Conservation (phyloP, 2,113 vertebrate species). For the Zosterops lateralis region DNA sequence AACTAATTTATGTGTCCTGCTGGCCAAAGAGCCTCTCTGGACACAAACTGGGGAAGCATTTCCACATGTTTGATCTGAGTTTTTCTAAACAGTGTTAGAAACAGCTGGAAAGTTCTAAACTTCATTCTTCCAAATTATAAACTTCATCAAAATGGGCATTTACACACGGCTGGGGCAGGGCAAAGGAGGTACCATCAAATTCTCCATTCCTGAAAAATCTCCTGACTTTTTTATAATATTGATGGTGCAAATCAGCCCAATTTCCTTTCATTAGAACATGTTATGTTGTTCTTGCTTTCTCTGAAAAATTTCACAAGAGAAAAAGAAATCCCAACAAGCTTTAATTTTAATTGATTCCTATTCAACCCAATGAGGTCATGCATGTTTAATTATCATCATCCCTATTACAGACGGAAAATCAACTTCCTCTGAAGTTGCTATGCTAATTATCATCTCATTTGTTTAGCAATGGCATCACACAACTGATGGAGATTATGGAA, state of each 20-base stretch:
- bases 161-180: neutral
- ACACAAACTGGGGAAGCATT: neutral
- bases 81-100: neutral
- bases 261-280: neutral
- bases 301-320: neutral
- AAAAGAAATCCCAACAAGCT: constrained; percentile 23
- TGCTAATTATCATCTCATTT: constrained; percentile 58
- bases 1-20: neutral
- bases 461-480: constrained; percentile 4
- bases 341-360: constrained; percentile 52
- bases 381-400: constrained; percentile 61
- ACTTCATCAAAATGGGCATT: neutral
- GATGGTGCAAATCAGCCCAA: neutral
- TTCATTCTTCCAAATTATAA: neutral
- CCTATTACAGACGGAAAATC: constrained; percentile 50
- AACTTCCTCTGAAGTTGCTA: constrained; percentile 58
- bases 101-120: neutral
- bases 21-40: neutral
- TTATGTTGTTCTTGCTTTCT: neutral
- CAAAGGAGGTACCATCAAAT: neutral
- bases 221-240: neutral
- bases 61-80: neutral
- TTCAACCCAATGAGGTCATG: constrained; percentile 43
- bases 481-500: neutral
- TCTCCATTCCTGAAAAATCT: neutral